A percentile compares a stretch with the other conserved stretches of the same genome.
phyloP scores from a whole-genome alignment of 2,113 vertebrate genomes.

The Eudorcas thomsonii region DNA sequence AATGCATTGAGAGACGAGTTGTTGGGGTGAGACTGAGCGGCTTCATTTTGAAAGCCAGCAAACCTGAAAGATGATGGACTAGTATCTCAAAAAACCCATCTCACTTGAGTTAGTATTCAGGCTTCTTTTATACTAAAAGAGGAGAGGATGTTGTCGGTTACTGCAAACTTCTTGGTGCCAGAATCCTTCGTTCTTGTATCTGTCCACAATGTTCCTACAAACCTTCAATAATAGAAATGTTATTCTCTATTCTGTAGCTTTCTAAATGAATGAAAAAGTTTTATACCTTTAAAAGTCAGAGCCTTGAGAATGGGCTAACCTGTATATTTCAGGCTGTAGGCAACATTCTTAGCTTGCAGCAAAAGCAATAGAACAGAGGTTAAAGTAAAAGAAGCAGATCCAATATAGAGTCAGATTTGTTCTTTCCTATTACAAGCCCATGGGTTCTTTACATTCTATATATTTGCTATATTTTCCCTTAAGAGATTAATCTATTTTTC shows the following conservation, averaged over 20 bases:
- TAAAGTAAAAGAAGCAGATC: background rate
- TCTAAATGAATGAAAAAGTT: background rate
- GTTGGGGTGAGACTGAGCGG: background rate
- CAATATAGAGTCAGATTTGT: background rate
- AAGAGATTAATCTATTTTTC: background rate
- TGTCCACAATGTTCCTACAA: background rate
- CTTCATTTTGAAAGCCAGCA: background rate
- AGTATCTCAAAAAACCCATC: background rate
- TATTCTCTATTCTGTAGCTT: background rate
- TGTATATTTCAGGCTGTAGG: background rate
- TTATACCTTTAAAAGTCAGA: background rate
- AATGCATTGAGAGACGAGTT: background rate
- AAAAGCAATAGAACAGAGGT: background rate
- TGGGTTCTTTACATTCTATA: background rate
- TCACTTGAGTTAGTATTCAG: background rate
- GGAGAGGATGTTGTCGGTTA: background rate
- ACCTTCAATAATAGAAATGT: background rate
- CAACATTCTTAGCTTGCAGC: background rate
- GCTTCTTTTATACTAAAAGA: background rate
- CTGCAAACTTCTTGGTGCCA: background rate
- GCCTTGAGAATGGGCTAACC: background rate
- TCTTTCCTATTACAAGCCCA: background rate
- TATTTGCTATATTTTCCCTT: background rate
- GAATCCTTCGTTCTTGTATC: background rate
- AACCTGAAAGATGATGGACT: background rate